A percentile compares a stretch with the other conserved stretches of the same genome.
phyloP scores from a whole-genome alignment of 2,113 vertebrate genomes.

The Mystacornis crossleyi region DNA sequence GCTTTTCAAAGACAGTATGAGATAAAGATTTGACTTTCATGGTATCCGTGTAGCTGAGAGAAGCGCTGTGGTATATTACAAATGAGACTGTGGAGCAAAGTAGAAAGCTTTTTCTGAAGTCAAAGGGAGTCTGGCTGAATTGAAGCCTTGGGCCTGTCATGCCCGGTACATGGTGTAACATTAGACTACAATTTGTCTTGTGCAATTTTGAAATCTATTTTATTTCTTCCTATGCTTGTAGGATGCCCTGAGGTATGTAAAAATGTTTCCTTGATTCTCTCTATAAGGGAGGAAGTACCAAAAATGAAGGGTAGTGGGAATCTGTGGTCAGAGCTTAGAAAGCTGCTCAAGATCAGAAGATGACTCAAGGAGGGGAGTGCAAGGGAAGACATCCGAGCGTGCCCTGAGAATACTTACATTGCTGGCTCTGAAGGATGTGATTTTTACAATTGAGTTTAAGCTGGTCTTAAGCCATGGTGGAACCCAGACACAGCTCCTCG shows the following conservation, averaged over 20 bases:
- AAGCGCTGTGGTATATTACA: not conserved
- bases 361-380: rapidly evolving
- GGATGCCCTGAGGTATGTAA: not conserved
- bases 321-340: not conserved
- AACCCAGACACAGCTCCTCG: not conserved
- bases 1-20: not conserved
- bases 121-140: not conserved
- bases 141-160: not conserved
- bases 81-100: not conserved
- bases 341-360: not conserved
- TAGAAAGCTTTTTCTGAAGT: not conserved
- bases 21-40: not conserved
- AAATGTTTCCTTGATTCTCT: not conserved
- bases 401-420: not conserved
- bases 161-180: rapidly evolving
- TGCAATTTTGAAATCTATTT: not conserved
- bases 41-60: not conserved
- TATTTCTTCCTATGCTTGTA: not conserved
- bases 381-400: not conserved
- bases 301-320: not conserved
- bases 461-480: not conserved
- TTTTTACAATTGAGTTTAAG: not conserved
- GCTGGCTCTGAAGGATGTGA: not conserved
- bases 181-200: not conserved
- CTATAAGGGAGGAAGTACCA: not conserved